These are phyloP conservation scores for Quadriops clusia DNA, from an alignment of 2,888 invertebrate genomes.

Conservation along the genomic window DNA sequence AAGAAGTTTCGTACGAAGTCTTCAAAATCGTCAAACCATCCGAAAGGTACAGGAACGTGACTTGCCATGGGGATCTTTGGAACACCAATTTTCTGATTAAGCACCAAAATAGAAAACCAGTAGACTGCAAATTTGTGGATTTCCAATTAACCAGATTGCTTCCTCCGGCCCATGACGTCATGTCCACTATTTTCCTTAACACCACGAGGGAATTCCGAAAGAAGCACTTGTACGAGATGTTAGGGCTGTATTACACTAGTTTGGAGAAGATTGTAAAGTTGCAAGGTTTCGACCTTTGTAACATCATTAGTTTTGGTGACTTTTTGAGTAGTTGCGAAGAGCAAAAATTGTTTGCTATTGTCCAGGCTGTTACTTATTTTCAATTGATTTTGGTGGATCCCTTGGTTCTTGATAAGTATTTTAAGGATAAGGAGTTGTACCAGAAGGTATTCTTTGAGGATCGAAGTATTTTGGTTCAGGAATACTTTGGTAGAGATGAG, in stretches of 20 bases:
- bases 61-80: conserved; percentile 32
- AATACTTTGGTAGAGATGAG: conserved; percentile 21
- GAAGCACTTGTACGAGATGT: conserved; percentile 22
- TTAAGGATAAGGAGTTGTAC: conserved; percentile 20
- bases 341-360: conserved; percentile 25
- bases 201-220: conserved; percentile 25
- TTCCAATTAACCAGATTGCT: conserved; percentile 40
- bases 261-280: conserved; percentile 23
- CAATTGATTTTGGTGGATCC: conserved; percentile 25
- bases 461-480: conserved; percentile 22
- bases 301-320: conserved; percentile 23
- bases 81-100: conserved; percentile 27
- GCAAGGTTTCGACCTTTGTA: conserved; percentile 18
- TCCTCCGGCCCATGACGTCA: conserved; percentile 54
- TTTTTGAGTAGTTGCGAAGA: conserved; percentile 29
- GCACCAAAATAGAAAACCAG: conserved; percentile 18
- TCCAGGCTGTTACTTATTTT: conserved; percentile 25
- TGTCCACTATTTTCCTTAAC: conserved; percentile 29
- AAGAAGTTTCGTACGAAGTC: conserved; percentile 9
- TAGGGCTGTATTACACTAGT: conserved; percentile 28
- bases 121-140: conserved; percentile 31
- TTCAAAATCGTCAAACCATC: conserved; percentile 31
- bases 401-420: conserved; percentile 19
- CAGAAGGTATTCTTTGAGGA: conserved; percentile 23
- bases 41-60: conserved; percentile 29